Conservation (phyloP, 1,140 invertebrate species). For the Hirudo medicinalis region DNA sequence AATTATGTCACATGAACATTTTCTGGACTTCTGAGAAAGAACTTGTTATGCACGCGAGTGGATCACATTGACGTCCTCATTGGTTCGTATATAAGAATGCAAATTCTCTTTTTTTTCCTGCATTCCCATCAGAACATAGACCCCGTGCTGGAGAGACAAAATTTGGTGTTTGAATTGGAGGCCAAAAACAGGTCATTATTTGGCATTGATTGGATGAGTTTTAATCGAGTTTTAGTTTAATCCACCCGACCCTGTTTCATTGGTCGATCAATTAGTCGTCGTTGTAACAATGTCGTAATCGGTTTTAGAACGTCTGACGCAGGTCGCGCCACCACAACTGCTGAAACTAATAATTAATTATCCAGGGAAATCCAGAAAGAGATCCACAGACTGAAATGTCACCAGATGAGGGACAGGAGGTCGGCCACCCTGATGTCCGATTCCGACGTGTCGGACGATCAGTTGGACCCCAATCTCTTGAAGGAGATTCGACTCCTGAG, state of each 20-base stretch:
- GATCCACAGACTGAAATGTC: constrained; percentile 5
- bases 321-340: too few relatives aligned
- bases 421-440: not conserved
- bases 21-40: too few relatives aligned
- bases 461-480: not conserved
- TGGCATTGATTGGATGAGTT: not conserved
- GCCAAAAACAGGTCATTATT: constrained; percentile 4
- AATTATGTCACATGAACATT: too few relatives aligned
- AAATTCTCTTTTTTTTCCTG: too few relatives aligned
- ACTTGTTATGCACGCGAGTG: too few relatives aligned
- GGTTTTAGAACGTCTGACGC: too few relatives aligned
- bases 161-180: constrained; percentile 6
- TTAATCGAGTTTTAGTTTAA: too few relatives aligned
- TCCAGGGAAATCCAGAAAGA: constrained; percentile 10
- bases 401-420: not conserved
- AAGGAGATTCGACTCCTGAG: constrained; percentile 7
- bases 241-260: not conserved
- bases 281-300: too few relatives aligned
- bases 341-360: not conserved
- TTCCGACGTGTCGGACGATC: not conserved
- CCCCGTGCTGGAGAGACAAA: not conserved
- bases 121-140: not conserved
- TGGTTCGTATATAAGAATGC: too few relatives aligned
- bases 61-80: too few relatives aligned
- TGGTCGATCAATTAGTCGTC: not conserved